phyloP scores from a whole-genome alignment of 2,888 invertebrate genomes.

The Lasioglossum malachurum region DNA sequence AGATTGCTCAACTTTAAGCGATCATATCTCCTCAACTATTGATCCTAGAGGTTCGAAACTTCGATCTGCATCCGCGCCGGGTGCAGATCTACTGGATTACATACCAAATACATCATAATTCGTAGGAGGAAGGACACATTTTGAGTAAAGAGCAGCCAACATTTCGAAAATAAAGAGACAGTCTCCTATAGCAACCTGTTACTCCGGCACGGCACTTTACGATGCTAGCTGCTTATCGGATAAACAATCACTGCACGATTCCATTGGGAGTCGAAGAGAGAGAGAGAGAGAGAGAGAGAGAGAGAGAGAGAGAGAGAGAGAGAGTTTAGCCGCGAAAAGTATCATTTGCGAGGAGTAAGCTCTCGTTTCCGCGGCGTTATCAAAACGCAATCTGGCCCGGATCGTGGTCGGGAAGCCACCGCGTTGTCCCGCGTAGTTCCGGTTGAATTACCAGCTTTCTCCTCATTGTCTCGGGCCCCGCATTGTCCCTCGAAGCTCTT shows the following conservation, averaged over 20 bases:
- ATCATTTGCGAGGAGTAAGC: not conserved
- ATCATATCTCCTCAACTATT: too few relatives aligned
- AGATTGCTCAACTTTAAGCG: too few relatives aligned
- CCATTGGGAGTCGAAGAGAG: not conserved
- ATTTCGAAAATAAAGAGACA: not conserved
- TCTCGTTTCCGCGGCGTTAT: not conserved
- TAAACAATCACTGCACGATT: not conserved
- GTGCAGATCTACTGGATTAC: too few relatives aligned
- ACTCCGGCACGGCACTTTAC: not conserved
- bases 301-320: not conserved
- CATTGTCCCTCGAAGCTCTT: not conserved
- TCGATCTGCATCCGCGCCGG: too few relatives aligned
- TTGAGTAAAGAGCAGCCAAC: too few relatives aligned
- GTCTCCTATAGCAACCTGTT: not conserved
- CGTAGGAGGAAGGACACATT: too few relatives aligned
- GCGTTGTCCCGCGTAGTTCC: not conserved
- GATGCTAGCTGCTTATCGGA: not conserved
- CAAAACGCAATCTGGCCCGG: not conserved
- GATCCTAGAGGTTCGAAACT: too few relatives aligned
- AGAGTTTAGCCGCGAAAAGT: not conserved
- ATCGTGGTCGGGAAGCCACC: not conserved
- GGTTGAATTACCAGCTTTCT: not conserved
- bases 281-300: not conserved
- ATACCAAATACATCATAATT: too few relatives aligned
- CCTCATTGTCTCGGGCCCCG: not conserved